phyloP scores from a whole-genome alignment of 2,113 vertebrate species.

The Lipophrys pholis region DNA sequence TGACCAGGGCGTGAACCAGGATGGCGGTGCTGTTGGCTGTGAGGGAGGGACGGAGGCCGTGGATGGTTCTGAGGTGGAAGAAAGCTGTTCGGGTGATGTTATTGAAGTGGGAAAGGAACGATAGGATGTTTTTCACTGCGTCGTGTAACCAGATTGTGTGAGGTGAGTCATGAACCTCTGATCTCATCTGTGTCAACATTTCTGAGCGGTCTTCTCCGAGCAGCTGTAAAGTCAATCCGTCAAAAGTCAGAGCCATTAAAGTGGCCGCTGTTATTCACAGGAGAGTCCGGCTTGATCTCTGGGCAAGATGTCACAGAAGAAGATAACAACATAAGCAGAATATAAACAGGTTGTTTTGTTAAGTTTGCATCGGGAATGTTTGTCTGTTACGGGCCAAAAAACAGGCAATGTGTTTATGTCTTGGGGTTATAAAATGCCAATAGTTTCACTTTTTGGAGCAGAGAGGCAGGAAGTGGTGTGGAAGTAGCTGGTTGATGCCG shows the following conservation, averaged over 20 bases:
- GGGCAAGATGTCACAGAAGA: background rate
- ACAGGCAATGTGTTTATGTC: conserved; percentile 61
- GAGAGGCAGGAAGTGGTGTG: conserved; percentile 33
- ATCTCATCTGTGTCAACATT: conserved; percentile 22
- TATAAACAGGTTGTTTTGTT: no score
- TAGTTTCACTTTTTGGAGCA: conserved; percentile 14
- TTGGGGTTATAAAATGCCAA: conserved; percentile 22
- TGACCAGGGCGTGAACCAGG: no score
- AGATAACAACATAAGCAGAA: background rate
- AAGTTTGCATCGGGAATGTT: conserved; percentile 22
- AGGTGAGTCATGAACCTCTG: conserved; percentile 17
- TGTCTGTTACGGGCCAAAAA: conserved; percentile 61
- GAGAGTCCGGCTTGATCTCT: conserved; percentile 18
- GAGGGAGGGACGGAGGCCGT: no score
- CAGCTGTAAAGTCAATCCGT: conserved; percentile 45
- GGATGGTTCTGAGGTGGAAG: no score
- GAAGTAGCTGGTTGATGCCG: conserved; percentile 51
- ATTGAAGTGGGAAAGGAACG: no score
- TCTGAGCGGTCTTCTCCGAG: conserved; percentile 10
- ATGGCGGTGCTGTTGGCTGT: no score
- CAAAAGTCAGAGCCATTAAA: conserved; percentile 44
- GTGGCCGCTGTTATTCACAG: conserved; percentile 28
- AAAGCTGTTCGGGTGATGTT: no score
- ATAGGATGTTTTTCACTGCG: conserved; percentile 37
- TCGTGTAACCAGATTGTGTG: conserved; percentile 18